Evolutionary conservation across 2,113 vertebrate genomes (phyloP), one percentile per base, ranked within the genome.

Genomic region (Hipposideros armiger): DNA sequence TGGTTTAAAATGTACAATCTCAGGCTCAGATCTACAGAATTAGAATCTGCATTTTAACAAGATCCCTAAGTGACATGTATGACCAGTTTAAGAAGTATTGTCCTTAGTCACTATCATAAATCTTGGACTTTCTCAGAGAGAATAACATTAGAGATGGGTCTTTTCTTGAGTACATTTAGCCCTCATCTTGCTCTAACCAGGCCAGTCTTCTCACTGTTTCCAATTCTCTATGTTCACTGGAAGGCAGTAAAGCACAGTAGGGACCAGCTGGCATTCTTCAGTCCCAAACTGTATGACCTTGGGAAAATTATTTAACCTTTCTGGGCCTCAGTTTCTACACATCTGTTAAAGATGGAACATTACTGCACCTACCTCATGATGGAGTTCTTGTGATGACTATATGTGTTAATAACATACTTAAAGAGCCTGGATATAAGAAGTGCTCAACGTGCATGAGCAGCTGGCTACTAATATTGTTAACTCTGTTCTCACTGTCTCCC

Each of bases 271-370:
- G 30, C 78, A 66, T 7, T 15, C 60, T 77, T 78, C 0, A 40
- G 14, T 73, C 4, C 42, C 52, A 72, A 76, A 14, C 73, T 66
- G 2, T 7, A 26, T 13, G 72, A 58, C 32, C 45, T 3, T 32
- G 16, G 28, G 17, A 26, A 72, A 73, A 86, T 52, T 9, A 40
- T 7, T 30, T 62, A 67, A 84, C 58, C 69, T 66, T 87, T 74
- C 74, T 70, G 22, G 26, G 19, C 22, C 20, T 84, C 36, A 16
- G 22, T 74, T 77, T 82, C 47, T 84, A 42, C 15, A 42, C 15
- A 40, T 22, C 5, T 92, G 60, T 66, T 83, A 52, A 92, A 90
- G 60, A 87, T 17, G 45, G 50, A 77, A 83, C 90, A 87, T 67
- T 30, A 74, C 1, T n/a, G 8, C 8, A 70, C 2, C 58, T 54